Base-by-base conservation (phyloP, 2,888 invertebrate species). In the Lapara coniferarum region DNA sequence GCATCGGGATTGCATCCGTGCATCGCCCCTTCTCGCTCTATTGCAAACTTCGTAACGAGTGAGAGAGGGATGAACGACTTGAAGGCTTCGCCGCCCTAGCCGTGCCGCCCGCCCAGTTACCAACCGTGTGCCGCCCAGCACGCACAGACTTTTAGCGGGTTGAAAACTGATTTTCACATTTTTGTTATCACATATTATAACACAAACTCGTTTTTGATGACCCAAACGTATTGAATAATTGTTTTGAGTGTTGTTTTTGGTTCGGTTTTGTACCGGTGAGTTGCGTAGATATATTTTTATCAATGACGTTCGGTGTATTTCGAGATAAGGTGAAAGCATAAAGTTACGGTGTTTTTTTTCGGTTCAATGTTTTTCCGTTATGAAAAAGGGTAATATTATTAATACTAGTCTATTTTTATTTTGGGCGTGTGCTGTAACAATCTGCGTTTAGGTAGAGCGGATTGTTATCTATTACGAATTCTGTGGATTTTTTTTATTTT, bases 81-180 rank as follows among this genome's bases (percentile, higher is more conserved):
- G 77, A 80, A 91, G 89, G 90, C 86, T 89, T 86, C 81, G 76
- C 81, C 86, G 83, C 86, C 88, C 88, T 80, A 84, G 85, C 75
- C 81, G 81, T 77, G 89, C 92, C 91, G 92, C 93, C 93, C 92
- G 91, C 92, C 93, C 92, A 93, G 92, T 93, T 81, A 83, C 83
- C 79, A 80, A 75, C 78, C 81, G 89, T 74, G 76, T 79, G 83
- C 85, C 85, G 89, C 85, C 85, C 87, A 82, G 88, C 73, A 74
- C 81, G 82, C 86, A 87, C 85, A 73, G 63, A 19, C n/a, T 7
- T 46, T 19, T 13, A 19, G 63, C 49, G 63, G 10, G 46, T 67
- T 53, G 16, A 30, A n/a, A 16, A 59, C 13, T n/a, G 14, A 44
- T 68, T 59, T 68, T 19, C 25, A 12, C 25, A 49, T 46, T 46